phyloP scores from a whole-genome alignment of 2,113 vertebrate genomes.

The Petrocephalus zakoni region DNA sequence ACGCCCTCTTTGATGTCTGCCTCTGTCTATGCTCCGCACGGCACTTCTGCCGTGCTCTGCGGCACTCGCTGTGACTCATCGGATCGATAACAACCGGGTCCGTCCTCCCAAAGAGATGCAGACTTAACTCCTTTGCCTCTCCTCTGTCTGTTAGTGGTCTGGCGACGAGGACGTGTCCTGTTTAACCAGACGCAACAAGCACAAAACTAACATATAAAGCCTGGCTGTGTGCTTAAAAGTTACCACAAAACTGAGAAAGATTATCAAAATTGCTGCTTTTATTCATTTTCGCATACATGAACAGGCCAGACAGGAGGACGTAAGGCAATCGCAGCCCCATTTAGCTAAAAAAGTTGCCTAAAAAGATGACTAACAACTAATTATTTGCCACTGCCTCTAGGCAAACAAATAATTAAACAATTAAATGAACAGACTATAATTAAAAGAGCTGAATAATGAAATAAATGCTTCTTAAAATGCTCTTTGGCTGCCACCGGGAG shows the following conservation, averaged over 20 bases:
- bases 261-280: neutral
- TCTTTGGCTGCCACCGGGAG: neutral
- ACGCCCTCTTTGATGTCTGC: conserved; percentile 8
- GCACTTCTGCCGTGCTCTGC: conserved; percentile 60
- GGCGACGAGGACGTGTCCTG: neutral
- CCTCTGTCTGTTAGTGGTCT: conserved; percentile 55
- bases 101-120: conserved; percentile 31
- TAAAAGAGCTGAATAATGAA: conserved; percentile 1
- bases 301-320: neutral
- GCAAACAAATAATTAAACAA: neutral
- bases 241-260: neutral
- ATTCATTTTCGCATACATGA: neutral
- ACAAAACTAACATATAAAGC: neutral
- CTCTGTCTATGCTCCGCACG: conserved; percentile 33
- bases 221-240: neutral
- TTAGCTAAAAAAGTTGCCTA: neutral
- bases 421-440: neutral
- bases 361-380: neutral
- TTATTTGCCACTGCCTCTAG: neutral
- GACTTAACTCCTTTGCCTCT: conserved; percentile 43
- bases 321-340: neutral
- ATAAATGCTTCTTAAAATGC: neutral
- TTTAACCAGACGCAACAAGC: neutral
- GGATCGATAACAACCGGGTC: conserved; percentile 59
- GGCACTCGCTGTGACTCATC: conserved; percentile 61